These are phyloP conservation scores for Tachysurus vachellii DNA, from an alignment of 2,113 vertebrate species.

Conservation along the genomic window DNA sequence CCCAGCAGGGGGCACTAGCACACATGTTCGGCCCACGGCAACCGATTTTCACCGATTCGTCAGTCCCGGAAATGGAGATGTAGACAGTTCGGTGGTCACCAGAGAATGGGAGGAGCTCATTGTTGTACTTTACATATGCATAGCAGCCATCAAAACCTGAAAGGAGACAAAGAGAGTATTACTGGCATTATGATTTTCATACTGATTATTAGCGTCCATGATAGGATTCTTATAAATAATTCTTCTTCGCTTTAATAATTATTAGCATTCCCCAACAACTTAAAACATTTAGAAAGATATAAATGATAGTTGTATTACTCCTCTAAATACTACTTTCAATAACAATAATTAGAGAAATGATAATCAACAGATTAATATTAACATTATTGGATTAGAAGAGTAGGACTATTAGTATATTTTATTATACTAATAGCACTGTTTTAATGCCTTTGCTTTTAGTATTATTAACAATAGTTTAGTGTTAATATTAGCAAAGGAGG, in stretches of 20 bases:
- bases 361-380: neutral
- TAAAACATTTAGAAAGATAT: neutral
- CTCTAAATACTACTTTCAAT: too few species aligned
- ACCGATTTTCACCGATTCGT: conserved; percentile 85
- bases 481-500: neutral
- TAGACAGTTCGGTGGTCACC: conserved; percentile 84
- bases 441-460: neutral
- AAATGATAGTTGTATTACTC: too few species aligned
- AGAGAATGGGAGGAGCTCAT: conserved; percentile 83
- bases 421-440: neutral
- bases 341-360: neutral
- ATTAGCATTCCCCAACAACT: neutral
- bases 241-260: neutral
- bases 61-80: conserved; percentile 82
- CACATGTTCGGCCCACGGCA: conserved; percentile 92
- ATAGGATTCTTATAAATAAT: neutral
- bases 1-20: conserved; percentile 89
- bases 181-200: neutral
- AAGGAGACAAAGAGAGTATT: neutral
- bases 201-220: neutral
- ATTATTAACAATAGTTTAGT: neutral
- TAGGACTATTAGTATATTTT: neutral
- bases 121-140: conserved; percentile 85
- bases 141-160: conserved; percentile 93
- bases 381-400: neutral